phyloP scores from a whole-genome alignment of 37 sponge, comb jelly and placozoan species.

The Beroe forskalii region DNA sequence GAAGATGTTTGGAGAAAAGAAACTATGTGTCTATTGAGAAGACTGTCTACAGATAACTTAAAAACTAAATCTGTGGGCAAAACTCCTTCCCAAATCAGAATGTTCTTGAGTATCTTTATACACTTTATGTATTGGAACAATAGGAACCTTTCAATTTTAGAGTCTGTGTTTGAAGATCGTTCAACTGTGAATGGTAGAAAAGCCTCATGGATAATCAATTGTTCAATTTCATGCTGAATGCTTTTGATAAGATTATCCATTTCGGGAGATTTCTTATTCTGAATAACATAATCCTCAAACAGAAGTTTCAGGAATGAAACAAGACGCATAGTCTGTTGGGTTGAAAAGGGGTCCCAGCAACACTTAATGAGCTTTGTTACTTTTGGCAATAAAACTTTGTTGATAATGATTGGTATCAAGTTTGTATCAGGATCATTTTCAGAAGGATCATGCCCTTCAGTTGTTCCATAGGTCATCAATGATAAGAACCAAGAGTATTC shows the following conservation, averaged over 20 bases:
- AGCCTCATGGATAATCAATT: conserved; percentile 1
- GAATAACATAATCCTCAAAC: neutral
- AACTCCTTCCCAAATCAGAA: conserved; percentile 20
- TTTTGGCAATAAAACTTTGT: conserved; percentile 12
- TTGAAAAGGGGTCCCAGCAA: neutral
- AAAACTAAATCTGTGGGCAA: neutral
- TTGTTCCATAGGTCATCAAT: neutral
- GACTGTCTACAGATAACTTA: neutral
- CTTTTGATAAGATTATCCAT: neutral
- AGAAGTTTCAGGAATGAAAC: neutral
- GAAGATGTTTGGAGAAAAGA: neutral
- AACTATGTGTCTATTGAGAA: conserved; percentile 1
- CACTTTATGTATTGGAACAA: conserved; percentile 16
- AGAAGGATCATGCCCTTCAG: conserved; percentile 6
- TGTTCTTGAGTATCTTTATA: conserved; percentile 15
- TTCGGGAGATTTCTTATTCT: neutral
- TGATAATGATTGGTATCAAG: neutral
- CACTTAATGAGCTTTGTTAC: neutral
- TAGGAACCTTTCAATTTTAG: neutral
- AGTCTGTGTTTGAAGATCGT: conserved; percentile 12
- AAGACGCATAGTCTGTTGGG: neutral
- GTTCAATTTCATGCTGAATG: conserved; percentile 5
- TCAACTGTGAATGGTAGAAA: conserved; percentile 6
- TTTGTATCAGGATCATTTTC: neutral
- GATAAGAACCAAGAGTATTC: conserved; percentile 9